Evolutionary conservation across 2,797 vertebrate genomes (phyloP), one percentile per base, ranked within the genome.

Genomic region (Lophius americanus): DNA sequence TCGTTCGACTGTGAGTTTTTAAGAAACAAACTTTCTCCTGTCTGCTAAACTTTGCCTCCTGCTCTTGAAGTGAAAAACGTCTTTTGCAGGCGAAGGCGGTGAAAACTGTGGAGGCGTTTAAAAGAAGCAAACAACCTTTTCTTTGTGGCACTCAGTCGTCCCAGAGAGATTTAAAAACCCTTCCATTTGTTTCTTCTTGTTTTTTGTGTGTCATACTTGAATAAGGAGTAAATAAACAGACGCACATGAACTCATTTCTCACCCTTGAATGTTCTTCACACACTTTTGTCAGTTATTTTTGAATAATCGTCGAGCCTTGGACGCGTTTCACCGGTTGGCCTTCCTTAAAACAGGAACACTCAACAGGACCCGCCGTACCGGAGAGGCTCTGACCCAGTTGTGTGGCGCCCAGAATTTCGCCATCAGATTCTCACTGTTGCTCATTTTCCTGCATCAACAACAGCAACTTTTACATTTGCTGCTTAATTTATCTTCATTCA

Each of bases 1-100:
- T 23, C 1, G 23, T 23, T 23, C 23, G 23, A 23, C 23, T 23
- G 23, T 1, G 23, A 23, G 23, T 23, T 23, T 23, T 23, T 23
- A 23, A 23, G 23, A 23, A 23, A 23, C 23, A 23, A 51, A 47
- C 51, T 44, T 51, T 56, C 23, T 3, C 7, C 35, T 66, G 51
- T 44, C 37, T 50, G 41, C 32, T 36, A 57, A 84, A 85, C 78
- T 86, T 86, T 73, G 38, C 46, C 23, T 60, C 60, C 51, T 51
- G 4, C 0, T 72, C 60, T 23, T 82, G 64, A 81, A 81, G 78
- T 66, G 23, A 42, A 56, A 59, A 66, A 62, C 9, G 46, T 42
- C 44, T 81, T 81, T 70, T 51, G 42, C 56, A 50, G 66, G 32
- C 35, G 4, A 59, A 80, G 74, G 77, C 37, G 60, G 33, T 59